These are phyloP conservation scores for Dorcus hopei DNA, from an alignment of 2,888 invertebrate genomes.

Conservation along the genomic window DNA sequence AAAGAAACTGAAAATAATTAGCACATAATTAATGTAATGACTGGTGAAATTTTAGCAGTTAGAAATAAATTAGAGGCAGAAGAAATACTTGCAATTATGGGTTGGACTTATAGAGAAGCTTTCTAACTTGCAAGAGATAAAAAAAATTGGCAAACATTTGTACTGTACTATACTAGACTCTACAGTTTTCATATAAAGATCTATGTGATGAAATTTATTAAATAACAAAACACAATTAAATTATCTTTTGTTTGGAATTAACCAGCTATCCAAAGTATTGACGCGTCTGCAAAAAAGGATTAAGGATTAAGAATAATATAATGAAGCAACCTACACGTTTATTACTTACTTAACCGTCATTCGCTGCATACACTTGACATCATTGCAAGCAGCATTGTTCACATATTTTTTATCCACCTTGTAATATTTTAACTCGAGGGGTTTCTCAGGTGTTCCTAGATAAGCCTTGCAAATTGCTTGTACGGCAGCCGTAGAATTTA, in stretches of 20 bases:
- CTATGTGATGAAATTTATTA: too few species aligned
- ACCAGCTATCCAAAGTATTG: slow-evolving; percentile 20
- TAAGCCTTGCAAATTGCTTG: slow-evolving; percentile 39
- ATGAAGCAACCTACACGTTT: neutral
- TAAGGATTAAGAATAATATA: neutral
- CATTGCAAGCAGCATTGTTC: slow-evolving; percentile 25
- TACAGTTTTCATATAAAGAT: too few species aligned
- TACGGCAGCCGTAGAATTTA: slow-evolving; percentile 54
- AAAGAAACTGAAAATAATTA: too few species aligned
- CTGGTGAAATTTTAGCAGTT: too few species aligned
- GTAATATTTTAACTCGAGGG: slow-evolving; percentile 23
- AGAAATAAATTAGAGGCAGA: too few species aligned
- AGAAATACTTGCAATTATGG: too few species aligned
- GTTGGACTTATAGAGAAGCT: too few species aligned
- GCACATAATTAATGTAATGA: too few species aligned
- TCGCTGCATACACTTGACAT: slow-evolving; percentile 22
- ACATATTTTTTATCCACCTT: slow-evolving; percentile 26
- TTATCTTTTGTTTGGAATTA: slow-evolving; percentile 10
- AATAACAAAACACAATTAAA: too few species aligned
- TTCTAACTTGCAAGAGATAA: too few species aligned
- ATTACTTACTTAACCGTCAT: slow-evolving; percentile 22
- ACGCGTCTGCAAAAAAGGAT: slow-evolving; percentile 13
- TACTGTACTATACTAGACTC: too few species aligned
- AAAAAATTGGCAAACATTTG: too few species aligned
- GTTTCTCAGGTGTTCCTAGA: slow-evolving; percentile 30